Percentiles rank a stretch among this genome's conserved stretches.
These are phyloP conservation scores for Megaceryle maxima DNA, from an alignment of 2,113 vertebrate genomes.

Conservation along the genomic window DNA sequence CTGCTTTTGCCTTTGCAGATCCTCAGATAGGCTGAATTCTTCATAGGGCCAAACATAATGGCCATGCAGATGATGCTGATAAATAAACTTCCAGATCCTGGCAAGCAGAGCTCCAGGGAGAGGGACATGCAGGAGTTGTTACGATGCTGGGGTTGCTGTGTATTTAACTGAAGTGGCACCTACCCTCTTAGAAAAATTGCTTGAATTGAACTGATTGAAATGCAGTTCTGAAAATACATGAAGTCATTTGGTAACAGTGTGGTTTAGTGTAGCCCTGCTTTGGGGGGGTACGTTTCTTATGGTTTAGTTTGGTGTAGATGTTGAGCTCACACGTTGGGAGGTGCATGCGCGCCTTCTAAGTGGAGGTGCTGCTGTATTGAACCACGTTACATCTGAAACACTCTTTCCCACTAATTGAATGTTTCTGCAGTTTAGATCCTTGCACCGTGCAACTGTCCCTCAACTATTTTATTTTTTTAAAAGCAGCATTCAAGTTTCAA, in stretches of 20 bases:
- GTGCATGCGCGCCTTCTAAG: background rate
- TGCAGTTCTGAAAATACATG: background rate
- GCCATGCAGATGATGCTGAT: conserved; percentile 83
- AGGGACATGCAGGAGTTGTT: background rate
- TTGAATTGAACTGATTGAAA: background rate
- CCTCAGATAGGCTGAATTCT: conserved; percentile 80
- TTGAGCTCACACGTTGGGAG: background rate
- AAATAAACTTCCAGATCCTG: conserved; percentile 85
- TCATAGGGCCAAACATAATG: conserved; percentile 87
- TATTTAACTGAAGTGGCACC: background rate
- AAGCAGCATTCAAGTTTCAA: background rate
- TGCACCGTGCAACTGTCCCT: background rate
- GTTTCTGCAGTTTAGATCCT: background rate
- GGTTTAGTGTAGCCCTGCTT: background rate
- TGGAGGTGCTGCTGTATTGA: background rate
- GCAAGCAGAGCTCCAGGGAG: background rate
- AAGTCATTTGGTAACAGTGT: background rate
- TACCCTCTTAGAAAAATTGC: background rate
- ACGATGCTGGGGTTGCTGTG: background rate
- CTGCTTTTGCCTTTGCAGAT: conserved; percentile 66
- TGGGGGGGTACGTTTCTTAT: background rate
- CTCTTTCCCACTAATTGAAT: background rate
- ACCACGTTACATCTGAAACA: background rate
- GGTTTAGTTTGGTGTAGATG: background rate
- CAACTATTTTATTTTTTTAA: background rate